A percentile compares a stretch with the other conserved stretches of the same genome.
Conservation (phyloP, 37 sponge, comb jelly and placozoan species). For the Agelas oroides region DNA sequence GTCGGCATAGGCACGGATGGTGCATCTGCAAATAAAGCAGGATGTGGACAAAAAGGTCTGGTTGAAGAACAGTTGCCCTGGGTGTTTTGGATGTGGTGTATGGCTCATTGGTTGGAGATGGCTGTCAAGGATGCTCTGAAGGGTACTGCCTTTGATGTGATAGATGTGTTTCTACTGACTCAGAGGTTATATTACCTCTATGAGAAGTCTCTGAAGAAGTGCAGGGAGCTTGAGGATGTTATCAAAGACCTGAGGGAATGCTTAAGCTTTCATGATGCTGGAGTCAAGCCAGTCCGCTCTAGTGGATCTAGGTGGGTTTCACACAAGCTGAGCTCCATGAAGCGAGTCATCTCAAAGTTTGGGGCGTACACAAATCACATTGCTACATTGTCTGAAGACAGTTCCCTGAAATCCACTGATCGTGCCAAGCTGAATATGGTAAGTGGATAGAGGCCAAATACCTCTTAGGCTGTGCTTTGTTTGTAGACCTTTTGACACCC, state of each 20-base stretch:
- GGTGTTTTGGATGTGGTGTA: conserved; percentile 63
- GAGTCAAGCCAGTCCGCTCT: conserved; percentile 13
- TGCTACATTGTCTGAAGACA: conserved; percentile 61
- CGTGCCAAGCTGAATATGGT: conserved; percentile 66
- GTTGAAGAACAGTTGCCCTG: conserved; percentile 26
- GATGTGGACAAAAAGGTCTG: conserved; percentile 13
- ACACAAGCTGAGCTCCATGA: conserved; percentile 73
- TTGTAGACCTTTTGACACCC: conserved; percentile 74
- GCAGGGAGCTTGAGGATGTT: conserved; percentile 28
- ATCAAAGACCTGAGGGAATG: conserved; percentile 34
- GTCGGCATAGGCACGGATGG: conserved; percentile 58
- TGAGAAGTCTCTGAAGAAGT: conserved; percentile 29
- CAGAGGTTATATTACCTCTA: conserved; percentile 52
- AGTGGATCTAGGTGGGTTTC: conserved; percentile 33
- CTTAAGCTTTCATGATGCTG: conserved; percentile 6
- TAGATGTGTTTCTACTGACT: conserved; percentile 45
- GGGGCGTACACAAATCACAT: conserved; percentile 74
- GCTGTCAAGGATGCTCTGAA: conserved; percentile 67
- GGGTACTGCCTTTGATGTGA: conserved; percentile 49
- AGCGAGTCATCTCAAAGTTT: conserved; percentile 76
- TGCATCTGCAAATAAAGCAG: conserved; percentile 22
- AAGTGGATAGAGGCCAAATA: conserved; percentile 80
- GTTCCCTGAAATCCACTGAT: conserved; percentile 63
- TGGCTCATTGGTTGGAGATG: conserved; percentile 59
- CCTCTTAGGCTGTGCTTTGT: conserved; percentile 72